Percentiles rank a stretch among this genome's conserved stretches.
These are phyloP conservation scores for Sinella curviseta DNA, from an alignment of 1,140 invertebrate genomes.

Conservation along the genomic window DNA sequence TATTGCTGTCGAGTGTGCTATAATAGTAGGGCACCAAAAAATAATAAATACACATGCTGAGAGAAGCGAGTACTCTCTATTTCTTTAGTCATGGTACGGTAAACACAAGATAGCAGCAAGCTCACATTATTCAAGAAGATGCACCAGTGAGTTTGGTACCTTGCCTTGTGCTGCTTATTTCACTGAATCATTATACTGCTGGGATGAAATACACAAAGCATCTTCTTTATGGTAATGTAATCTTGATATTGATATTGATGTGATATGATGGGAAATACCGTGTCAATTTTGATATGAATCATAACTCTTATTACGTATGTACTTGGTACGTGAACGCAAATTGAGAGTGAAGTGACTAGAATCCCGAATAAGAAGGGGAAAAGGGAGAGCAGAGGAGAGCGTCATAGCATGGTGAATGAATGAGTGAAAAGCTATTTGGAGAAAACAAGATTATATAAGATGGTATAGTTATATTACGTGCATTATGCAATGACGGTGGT, in stretches of 20 bases:
- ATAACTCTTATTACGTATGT: not conserved
- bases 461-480: not conserved
- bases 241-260: slow-evolving; percentile 24
- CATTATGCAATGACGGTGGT: not conserved
- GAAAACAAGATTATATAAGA: slow-evolving; percentile 21
- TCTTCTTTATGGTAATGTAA: slow-evolving; percentile 9
- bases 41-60: too few relatives aligned
- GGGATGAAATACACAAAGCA: not conserved
- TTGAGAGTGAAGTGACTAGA: slow-evolving; percentile 17
- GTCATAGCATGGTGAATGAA: not conserved
- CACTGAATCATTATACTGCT: not conserved
- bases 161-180: not conserved
- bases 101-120: not conserved
- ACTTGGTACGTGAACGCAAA: not conserved
- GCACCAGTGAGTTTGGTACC: not conserved
- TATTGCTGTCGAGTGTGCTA: not conserved
- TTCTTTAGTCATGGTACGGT: not conserved
- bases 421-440: not conserved
- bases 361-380: slow-evolving; percentile 6
- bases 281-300: slow-evolving; percentile 25
- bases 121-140: not conserved
- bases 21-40: not conserved
- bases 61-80: not conserved
- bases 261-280: slow-evolving; percentile 8
- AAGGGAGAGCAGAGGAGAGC: not conserved